Base-by-base conservation (phyloP, 2,888 invertebrate genomes). In the Ptychoptera contaminata region DNA sequence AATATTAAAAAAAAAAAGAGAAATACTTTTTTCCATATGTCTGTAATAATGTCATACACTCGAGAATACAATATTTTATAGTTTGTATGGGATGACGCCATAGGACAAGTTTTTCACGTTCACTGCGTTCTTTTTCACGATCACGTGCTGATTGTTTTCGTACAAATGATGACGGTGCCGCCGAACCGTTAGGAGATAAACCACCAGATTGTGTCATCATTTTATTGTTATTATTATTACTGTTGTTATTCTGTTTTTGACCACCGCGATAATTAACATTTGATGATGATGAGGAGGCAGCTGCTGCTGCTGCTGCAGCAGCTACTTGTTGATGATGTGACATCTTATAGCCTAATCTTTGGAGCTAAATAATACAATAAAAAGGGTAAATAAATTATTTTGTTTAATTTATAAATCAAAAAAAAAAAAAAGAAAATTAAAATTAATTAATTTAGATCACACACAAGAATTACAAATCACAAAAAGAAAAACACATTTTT, bases 71-170 rank as follows among this genome's bases (percentile, higher is more conserved):
- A 68, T 85, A 91, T 59, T 83, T 79, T 47, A 85, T 58, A 2
- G 90, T 90, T 56, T 71, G 73, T 48, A 88, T 54, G 8, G 92
- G 91, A 55, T 76, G 73, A 58, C 80, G 75, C 87, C 88, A 88
- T 51, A 92, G 65, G 50, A 90, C 86, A 51, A 87, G 59, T 50
- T 67, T 56, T 65, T 77, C 64, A 55, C 77, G 63, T 64, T 83
- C 81, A 60, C 73, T 59, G 56, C 64, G 65, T 49, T 73, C 71
- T 48, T 62, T 63, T 50, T 70, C 67, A 50, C 60, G 60, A 49
- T 57, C 47, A 38, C 48, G 47, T 48, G 47, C 45, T 50, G 40
- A 58, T 56, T 46, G 58, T 58, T 52, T 59, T 57, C 46, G 57
- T 50, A 52, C 65, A 63, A 50, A 48, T 38, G 50, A 37, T 41